Evolutionary conservation across 2,888 invertebrate genomes (phyloP).

Genomic region (Drosophila mettleri): DNA sequence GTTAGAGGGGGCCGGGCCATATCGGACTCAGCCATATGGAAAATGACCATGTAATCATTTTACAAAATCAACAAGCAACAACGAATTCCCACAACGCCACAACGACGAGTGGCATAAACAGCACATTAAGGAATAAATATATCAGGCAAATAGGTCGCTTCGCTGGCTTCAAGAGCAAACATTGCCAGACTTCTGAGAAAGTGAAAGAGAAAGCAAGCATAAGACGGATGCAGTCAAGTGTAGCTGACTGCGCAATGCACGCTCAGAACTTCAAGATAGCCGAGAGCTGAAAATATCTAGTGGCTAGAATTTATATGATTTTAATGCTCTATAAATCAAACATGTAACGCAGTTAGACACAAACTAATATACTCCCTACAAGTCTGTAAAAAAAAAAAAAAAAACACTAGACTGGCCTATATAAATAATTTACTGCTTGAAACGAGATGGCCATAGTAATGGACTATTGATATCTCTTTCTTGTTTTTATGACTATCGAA

Average conservation of each 20-base stretch:
- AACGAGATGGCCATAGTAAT: constrained; percentile 32
- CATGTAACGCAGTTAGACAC: background rate
- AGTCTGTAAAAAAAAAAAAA: background rate
- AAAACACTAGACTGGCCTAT: constrained; percentile 37
- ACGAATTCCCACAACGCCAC: constrained; percentile 52
- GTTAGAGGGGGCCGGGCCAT: constrained; percentile 14
- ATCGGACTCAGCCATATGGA: constrained; percentile 53
- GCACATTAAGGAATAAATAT: constrained; percentile 71
- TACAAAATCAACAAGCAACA: constrained; percentile 56
- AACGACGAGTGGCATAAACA: constrained; percentile 66
- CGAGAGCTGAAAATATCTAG: background rate
- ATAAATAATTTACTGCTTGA: constrained; percentile 67
- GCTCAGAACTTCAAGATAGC: background rate
- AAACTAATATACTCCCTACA: constrained; percentile 3
- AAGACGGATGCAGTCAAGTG: background rate
- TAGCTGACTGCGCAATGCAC: background rate
- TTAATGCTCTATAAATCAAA: background rate
- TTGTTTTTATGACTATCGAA: constrained; percentile 77
- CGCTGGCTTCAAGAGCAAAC: constrained; percentile 19
- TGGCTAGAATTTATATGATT: background rate
- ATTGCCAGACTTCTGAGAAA: constrained; percentile 4
- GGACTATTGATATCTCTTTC: constrained; percentile 51
- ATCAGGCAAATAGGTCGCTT: constrained; percentile 39
- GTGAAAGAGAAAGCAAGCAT: background rate
- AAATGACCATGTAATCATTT: constrained; percentile 74